Base-by-base conservation (phyloP, 35 echinoderm and acorn worm species). In the Patiria miniata region DNA sequence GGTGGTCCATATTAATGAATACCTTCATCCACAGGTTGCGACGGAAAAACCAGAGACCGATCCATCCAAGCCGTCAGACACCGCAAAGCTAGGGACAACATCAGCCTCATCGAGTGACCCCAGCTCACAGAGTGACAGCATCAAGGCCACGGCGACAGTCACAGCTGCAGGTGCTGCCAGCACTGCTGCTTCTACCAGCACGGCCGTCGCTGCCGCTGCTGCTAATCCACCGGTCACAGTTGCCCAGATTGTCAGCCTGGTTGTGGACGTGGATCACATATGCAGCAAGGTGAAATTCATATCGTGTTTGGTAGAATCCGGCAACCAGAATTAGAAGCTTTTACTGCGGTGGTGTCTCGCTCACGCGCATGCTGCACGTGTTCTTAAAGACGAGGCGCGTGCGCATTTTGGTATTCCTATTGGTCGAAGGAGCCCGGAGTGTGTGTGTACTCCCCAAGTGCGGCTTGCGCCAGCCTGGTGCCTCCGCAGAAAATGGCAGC, bases 211-310 rank as follows among this genome's bases (percentile, higher is more conserved):
- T 17, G 80, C 15, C 2, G 26, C 9, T 6, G 52, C 90, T 33
- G 68, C 40, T 85, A 85, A 80, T 40, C 87, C 90, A 2, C 92
- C 92, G 15, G 61, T 94, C 15, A 98, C 96, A 8, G 34, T 83
- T 1, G 73, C 81, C 36, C 96, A 98, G 78, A 80, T 98, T 38
- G 83, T 98, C 37, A 68, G 79, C 39, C 86, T 98, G 19, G 93
- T 94, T 3, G 81, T 89, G 39, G 96, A 98, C 68, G 73, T 98
- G 73, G 96, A 98, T 85, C 55, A 39, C 17, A 37, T 87, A 32
- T 86, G 56, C 50, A 44, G 77, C 51, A 68, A 86, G 90, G 78
- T 91, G 14, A 14, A 0, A 32, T 47, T 47, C 42, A 6, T 47
- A n/a, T n/a, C n/a, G n/a, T n/a, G n/a, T n/a, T n/a, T n/a, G n/a